Evolutionary conservation across 2,888 invertebrate species (phyloP).

Genomic region (Synanthedon formicaeformis): DNA sequence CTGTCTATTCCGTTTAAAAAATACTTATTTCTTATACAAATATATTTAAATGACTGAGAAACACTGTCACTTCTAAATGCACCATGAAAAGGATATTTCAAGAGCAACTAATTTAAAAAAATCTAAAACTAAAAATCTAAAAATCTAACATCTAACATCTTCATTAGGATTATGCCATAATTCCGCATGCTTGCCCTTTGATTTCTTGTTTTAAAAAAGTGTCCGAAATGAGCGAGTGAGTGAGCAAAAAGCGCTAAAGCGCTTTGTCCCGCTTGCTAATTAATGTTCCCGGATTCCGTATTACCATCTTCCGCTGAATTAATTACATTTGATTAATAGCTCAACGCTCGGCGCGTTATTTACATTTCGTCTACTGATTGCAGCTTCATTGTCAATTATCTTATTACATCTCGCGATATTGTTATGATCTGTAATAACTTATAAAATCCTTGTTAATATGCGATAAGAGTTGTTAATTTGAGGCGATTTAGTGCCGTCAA

Average conservation of each 20-base stretch:
- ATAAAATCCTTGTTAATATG: background rate
- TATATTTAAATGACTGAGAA: too few relatives aligned
- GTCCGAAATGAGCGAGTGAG: background rate
- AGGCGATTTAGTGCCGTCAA: background rate
- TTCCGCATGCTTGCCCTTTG: too few relatives aligned
- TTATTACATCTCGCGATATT: background rate
- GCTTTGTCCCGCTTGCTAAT: constrained; percentile 2
- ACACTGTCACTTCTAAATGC: too few relatives aligned
- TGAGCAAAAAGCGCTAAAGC: background rate
- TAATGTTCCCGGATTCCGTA: constrained; percentile 6
- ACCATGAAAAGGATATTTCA: too few relatives aligned
- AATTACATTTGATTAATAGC: constrained; percentile 7
- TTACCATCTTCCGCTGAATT: constrained; percentile 9
- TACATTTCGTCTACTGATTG: background rate
- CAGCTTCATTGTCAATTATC: background rate
- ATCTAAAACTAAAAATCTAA: too few relatives aligned
- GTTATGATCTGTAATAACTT: background rate
- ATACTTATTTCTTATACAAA: too few relatives aligned
- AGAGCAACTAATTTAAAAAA: too few relatives aligned
- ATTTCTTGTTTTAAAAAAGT: too few relatives aligned
- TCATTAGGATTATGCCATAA: too few relatives aligned
- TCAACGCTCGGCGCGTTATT: background rate
- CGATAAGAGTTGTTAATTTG: background rate
- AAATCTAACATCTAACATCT: too few relatives aligned
- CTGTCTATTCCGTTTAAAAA: too few relatives aligned